phyloP scores from a whole-genome alignment of 2,888 invertebrate genomes.

The Odontothrips loti region DNA sequence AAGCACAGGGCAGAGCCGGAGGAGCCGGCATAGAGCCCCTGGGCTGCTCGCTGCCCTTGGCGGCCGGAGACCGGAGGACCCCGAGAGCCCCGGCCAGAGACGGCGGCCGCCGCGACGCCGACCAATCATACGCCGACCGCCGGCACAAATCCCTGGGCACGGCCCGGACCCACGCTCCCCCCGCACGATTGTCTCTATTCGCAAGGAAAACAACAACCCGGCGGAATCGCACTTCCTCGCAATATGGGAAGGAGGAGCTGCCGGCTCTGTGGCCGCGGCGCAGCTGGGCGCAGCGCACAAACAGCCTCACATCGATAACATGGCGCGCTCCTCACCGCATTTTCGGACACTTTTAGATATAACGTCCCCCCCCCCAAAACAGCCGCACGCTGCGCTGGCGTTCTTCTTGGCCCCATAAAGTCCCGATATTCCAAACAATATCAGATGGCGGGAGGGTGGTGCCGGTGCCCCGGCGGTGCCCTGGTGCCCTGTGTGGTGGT shows the following conservation, averaged over 20 bases:
- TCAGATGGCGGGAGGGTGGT: neutral
- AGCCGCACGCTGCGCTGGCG: neutral
- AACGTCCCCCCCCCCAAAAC: neutral
- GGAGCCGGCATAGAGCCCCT: too few relatives aligned
- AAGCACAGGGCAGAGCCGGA: neutral
- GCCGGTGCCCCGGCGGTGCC: too few relatives aligned
- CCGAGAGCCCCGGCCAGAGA: too few relatives aligned
- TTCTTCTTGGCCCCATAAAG: neutral
- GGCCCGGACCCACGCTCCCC: neutral
- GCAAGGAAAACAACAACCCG: neutral
- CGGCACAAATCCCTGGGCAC: conserved; percentile 3
- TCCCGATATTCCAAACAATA: conserved; percentile 2
- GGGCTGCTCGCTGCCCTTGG: too few relatives aligned
- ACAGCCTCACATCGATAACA: too few relatives aligned
- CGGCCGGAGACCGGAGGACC: neutral
- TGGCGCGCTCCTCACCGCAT: too few relatives aligned
- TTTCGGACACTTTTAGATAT: too few relatives aligned
- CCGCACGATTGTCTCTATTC: too few relatives aligned
- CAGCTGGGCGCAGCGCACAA: too few relatives aligned
- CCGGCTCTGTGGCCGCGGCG: neutral
- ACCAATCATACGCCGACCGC: neutral
- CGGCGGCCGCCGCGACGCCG: neutral
- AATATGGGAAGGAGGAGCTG: neutral
- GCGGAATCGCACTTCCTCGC: too few relatives aligned
- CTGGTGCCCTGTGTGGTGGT: neutral